A percentile compares a stretch with the other conserved stretches of the same genome.
Conservation (phyloP, 2,888 invertebrate genomes). For the Sepioteuthis lessoniana region DNA sequence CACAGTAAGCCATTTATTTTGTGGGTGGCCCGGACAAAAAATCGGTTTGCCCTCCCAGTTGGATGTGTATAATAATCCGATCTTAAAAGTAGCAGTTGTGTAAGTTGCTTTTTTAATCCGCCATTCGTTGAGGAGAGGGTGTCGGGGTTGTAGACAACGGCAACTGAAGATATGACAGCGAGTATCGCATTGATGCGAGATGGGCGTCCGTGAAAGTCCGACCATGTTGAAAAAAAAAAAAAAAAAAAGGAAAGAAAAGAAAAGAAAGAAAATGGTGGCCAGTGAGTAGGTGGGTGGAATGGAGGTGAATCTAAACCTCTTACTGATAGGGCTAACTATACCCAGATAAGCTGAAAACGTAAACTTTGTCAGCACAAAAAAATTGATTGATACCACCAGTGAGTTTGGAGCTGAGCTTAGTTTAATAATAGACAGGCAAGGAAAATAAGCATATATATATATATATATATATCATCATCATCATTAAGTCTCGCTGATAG, state of each 20-base stretch:
- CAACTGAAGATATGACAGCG: not conserved
- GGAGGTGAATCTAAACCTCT: not conserved
- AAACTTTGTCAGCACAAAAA: not conserved
- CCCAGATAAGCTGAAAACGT: not conserved
- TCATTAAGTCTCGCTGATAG: too few species aligned
- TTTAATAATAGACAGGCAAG: not conserved
- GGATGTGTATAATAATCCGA: not conserved
- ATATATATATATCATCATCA: too few species aligned
- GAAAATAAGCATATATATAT: not conserved
- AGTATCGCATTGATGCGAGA: not conserved
- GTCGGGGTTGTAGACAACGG: not conserved
- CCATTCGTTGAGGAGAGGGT: not conserved
- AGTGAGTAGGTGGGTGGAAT: not conserved
- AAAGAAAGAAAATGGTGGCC: not conserved
- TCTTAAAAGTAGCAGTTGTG: not conserved
- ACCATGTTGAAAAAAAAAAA: not conserved
- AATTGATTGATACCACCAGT: conserved; percentile 33
- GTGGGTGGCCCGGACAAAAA: conserved; percentile 33
- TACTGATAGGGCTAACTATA: not conserved
- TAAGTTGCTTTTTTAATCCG: not conserved
- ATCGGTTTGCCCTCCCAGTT: not conserved
- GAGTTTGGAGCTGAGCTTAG: not conserved
- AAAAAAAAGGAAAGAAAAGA: not conserved
- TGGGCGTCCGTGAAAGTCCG: not conserved
- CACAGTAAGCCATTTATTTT: conserved; percentile 4